Base-by-base conservation (phyloP, 2,888 invertebrate genomes). In the Polydrusus pterygomalis region DNA sequence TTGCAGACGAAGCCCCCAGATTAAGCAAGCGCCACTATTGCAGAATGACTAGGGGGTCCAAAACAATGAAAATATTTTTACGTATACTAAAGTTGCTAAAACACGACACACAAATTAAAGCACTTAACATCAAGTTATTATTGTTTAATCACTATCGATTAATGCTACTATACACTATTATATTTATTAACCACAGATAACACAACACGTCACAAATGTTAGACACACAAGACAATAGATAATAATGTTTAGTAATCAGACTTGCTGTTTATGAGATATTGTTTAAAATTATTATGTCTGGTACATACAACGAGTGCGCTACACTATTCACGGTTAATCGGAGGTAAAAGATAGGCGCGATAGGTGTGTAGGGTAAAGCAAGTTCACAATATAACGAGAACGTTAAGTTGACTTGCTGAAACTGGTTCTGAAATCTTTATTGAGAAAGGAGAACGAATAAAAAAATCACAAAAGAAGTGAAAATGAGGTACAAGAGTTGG, bases 351-450 rank as follows among this genome's bases (percentile, higher is more conserved):
- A 45, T 38, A 54, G 45, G 64, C 40, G 43, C 43, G 63, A 64
- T 63, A 63, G 56, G 74, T 74, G 74, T 74, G 75, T 56, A 64
- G 70, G 70, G 75, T 75, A 67, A 75, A 51, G 70, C 62, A 65
- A 75, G 75, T 75, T 75, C 75, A 74, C 49, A 40, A 69, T 67
- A 75, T 74, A 74, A 74, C 70, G 70, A 75, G 73, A 68, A 76
- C 67, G 72, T 68, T 71, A 67, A 68, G 75, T 68, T 68, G 71
- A 75, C 68, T 75, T 76, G 76, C 72, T 76, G 69, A 69, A 74
- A 77, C 77, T 77, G 77, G 77, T 77, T 77, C 67, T 63, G 74
- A 77, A 77, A 74, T 74, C 74, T 77, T 77, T 77, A 77, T 74
- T 76, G 76, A 64, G 70, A 75, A 70, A 75, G 70, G 69, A 65